Base-by-base conservation (phyloP, 2,113 vertebrate genomes). In the Istiophorus platypterus region DNA sequence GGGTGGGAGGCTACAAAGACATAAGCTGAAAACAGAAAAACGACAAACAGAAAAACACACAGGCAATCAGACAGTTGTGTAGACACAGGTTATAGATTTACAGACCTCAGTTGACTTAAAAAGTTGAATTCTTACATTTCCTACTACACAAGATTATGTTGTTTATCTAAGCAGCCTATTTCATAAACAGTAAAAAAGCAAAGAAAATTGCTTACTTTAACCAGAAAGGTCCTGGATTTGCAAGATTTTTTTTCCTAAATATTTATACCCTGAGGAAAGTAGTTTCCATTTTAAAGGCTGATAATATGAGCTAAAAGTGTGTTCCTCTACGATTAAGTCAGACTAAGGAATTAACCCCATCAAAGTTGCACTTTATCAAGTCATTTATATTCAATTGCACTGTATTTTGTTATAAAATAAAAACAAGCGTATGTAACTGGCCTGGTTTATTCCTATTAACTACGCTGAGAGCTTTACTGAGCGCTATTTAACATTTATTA, bases 401-500 rank as follows among this genome's bases (percentile, higher is more conserved):
- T 26, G 13, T 13, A 56, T 2, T 54, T 49, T 54, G 1, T 51
- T 22, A 26, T 56, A 11, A 26, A 56, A 26, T 56, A 24, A 24
- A 56, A 4, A 56, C 5, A 26, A 56, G 20, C 52, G 26, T 56
- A 11, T 5, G n/a, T 13, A 56, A 26, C 22, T 24, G n/a, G 2
- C 11, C 52, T 13, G n/a, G 54, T 56, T 37, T 54, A 69, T 69
- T 17, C 37, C 22, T 31, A 39, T 54, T 39, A 26, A 39, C 49
- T 54, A n/a, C 52, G 29, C 66, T 37, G 24, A 57, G 22, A 26
- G 52, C 34, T 41, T 52, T 41, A 27, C 52, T 57, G 52, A 57
- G 39, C 15, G 7, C 31, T 54, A 34, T 62, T 24, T 37, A 52
- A 37, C 22, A 70, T 71, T 73, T 49, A 78, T 62, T 29, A 39